Evolutionary conservation across 2,888 invertebrate species (phyloP), one percentile per base, ranked within the genome.

Genomic region (Drosophila prostipennis): DNA sequence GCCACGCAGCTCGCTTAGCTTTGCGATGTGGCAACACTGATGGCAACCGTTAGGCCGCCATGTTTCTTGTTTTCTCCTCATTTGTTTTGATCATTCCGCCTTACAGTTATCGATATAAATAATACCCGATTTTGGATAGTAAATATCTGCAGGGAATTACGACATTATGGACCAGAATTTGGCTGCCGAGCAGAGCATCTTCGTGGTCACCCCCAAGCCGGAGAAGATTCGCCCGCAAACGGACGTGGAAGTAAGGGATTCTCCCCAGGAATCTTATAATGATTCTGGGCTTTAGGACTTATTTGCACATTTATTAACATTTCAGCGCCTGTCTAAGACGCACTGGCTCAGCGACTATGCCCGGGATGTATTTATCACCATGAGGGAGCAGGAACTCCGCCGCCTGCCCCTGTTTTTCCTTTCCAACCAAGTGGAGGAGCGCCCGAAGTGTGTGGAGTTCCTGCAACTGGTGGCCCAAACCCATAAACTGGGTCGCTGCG

Each of bases 341-440:
- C 71, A 85, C n/a, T 92, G 90, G 91, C 56, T 87, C 6, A 78
- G 74, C 36, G 89, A 91, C 37, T 92, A 92, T 65, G 85, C 89
- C 0, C 74, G 72, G 26, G 92, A 92, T 67, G 91, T 92, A 57
- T 83, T 89, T 26, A 32, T 76, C 13, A 82, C 86, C 4, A 76
- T 92, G 58, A 82, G 79, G 23, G 89, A 91, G 49, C 82, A 88
- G 0, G 92, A 92, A 77, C 68, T 80, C 36, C 85, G 80, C 1
- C 89, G 92, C 2, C 77, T 74, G 3, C 75, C 72, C 2, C 48
- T 91, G 4, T 63, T 58, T 23, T 90, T 78, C 32, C 79, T 78
- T 36, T 91, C 91, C 2, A 74, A 74, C 1, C 91, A 92, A 68
- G 14, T 78, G 8, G 67, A 75, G 2, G 83, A 81, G 32, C 78